These are phyloP conservation scores for Cydia pomonella DNA, from an alignment of 1,140 invertebrate genomes.

Conservation along the genomic window DNA sequence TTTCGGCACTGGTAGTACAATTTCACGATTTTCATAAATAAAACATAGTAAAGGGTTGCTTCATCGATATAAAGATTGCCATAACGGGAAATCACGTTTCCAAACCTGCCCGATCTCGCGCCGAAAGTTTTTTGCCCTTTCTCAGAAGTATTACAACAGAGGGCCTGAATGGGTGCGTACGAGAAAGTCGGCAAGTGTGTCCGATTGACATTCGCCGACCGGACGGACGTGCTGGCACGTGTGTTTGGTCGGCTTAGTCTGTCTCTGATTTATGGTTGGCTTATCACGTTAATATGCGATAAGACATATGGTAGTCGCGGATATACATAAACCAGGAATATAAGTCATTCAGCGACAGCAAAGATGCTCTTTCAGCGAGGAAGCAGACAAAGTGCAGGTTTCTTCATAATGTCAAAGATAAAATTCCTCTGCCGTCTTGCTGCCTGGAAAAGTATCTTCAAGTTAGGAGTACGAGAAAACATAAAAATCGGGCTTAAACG, in stretches of 20 bases:
- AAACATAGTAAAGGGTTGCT: slow-evolving; percentile 5
- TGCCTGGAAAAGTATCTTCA: no score
- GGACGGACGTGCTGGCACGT: slow-evolving; percentile 40
- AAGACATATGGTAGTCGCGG: no score
- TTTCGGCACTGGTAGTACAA: not conserved
- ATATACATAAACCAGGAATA: no score
- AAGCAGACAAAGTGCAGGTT: no score
- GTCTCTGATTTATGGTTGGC: not conserved
- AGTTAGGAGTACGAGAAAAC: no score
- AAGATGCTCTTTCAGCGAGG: no score
- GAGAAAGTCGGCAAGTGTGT: slow-evolving; percentile 50
- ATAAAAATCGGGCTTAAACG: not conserved
- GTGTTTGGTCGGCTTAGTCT: not conserved
- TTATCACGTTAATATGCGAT: no score
- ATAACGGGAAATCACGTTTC: not conserved
- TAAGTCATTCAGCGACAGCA: no score
- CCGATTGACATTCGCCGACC: slow-evolving; percentile 51
- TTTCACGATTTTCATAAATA: slow-evolving; percentile 6
- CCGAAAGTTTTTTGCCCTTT: slow-evolving; percentile 33
- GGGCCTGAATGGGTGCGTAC: slow-evolving; percentile 50
- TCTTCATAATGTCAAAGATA: no score
- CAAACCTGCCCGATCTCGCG: slow-evolving; percentile 11
- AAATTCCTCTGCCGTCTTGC: no score
- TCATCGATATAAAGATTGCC: slow-evolving; percentile 9
- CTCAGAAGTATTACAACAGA: slow-evolving; percentile 28